Percentiles rank a stretch among this genome's conserved stretches.
Evolutionary conservation across 2,113 vertebrate genomes (phyloP).

Genomic region (Polypterus senegalus): DNA sequence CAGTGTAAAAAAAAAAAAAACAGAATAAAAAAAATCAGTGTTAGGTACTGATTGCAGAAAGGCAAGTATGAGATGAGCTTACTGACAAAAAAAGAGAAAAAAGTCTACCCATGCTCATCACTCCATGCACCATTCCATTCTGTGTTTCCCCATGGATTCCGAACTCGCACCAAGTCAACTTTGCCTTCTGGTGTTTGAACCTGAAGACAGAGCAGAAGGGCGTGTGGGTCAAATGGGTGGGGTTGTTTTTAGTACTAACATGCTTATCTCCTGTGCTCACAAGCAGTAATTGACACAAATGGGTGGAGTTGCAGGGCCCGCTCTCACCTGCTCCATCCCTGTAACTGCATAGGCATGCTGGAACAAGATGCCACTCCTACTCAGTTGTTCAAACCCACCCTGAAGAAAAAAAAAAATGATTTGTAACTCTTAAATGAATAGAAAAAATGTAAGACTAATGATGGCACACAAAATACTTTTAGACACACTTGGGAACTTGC

Average conservation of each 20-base stretch:
- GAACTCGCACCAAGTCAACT: slow-evolving; percentile 40
- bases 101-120: slow-evolving; percentile 25
- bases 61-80: too few species aligned
- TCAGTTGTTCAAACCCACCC: slow-evolving; percentile 38
- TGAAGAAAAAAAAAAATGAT: slow-evolving; percentile 15
- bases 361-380: slow-evolving; percentile 45
- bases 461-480: too few species aligned
- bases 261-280: too few species aligned
- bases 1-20: neutral
- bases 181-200: slow-evolving; percentile 23
- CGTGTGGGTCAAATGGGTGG: too few species aligned
- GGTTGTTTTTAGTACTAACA: too few species aligned
- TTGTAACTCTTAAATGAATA: too few species aligned
- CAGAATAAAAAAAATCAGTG: neutral
- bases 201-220: slow-evolving; percentile 21
- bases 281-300: too few species aligned
- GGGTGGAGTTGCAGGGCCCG: neutral
- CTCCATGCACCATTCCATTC: slow-evolving; percentile 60
- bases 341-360: slow-evolving; percentile 56
- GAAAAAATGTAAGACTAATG: neutral
- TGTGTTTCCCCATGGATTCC: slow-evolving; percentile 54
- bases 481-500: slow-evolving; percentile 37
- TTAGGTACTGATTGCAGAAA: too few species aligned
- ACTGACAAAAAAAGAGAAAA: neutral
- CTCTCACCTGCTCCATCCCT: slow-evolving; percentile 38